Conservation (phyloP, 2,797 vertebrate genomes). For the Syndactyla subalaris region DNA sequence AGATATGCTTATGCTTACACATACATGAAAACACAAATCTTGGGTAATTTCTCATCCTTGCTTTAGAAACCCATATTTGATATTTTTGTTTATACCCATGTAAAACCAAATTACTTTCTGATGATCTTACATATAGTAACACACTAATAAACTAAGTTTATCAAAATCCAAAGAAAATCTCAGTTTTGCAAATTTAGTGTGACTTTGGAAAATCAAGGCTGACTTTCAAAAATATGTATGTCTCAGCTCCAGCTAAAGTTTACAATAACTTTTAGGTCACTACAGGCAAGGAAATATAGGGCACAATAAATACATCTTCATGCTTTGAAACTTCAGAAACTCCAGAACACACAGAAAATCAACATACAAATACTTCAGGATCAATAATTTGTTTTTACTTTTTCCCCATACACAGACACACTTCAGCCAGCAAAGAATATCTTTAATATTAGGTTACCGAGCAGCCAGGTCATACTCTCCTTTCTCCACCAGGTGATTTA, state of each 20-base stretch:
- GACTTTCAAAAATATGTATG: background rate
- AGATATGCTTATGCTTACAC: accelerated
- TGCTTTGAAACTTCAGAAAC: background rate
- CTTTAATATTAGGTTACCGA: slow-evolving; percentile 77
- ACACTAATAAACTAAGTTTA: background rate
- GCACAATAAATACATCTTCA: background rate
- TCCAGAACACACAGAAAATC: background rate
- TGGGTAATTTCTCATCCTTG: background rate
- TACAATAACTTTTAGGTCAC: background rate
- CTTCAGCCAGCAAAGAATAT: background rate
- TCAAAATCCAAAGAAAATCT: background rate
- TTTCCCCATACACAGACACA: background rate
- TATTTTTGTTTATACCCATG: background rate
- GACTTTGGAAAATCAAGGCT: background rate
- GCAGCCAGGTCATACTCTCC: slow-evolving; percentile 93
- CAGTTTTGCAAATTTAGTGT: background rate
- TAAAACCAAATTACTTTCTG: background rate
- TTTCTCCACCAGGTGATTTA: slow-evolving; percentile 93
- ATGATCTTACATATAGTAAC: background rate
- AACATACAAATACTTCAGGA: background rate
- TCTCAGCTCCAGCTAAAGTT: background rate
- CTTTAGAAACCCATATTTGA: background rate
- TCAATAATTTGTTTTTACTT: background rate
- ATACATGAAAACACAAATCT: background rate
- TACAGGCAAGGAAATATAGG: background rate